Evolutionary conservation across 2,888 invertebrate genomes (phyloP).

Genomic region (Schizotus pectinicornis): DNA sequence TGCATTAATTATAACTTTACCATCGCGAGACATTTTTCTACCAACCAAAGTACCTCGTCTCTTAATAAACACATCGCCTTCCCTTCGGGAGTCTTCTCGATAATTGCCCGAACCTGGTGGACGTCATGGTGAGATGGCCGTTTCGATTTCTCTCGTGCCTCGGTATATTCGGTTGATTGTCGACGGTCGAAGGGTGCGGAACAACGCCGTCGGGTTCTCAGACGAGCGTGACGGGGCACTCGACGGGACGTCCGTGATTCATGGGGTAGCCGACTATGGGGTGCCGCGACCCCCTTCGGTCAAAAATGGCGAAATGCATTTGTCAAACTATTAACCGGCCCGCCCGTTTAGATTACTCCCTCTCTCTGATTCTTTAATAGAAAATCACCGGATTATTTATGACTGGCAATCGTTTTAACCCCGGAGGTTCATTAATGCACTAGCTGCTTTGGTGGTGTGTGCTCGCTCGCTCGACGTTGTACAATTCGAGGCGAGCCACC

Average conservation of each 20-base stretch:
- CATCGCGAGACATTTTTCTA: too few species aligned
- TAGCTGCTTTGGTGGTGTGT: too few species aligned
- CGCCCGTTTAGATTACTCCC: conserved; percentile 20
- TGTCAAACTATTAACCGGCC: conserved; percentile 43
- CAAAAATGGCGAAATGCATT: conserved; percentile 44
- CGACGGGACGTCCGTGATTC: conserved; percentile 31
- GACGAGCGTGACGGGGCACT: conserved; percentile 27
- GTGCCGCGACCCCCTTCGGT: conserved; percentile 35
- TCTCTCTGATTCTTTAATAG: conserved; percentile 20
- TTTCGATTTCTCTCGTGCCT: too few species aligned
- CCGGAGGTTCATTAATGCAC: too few species aligned
- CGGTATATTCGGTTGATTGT: too few species aligned
- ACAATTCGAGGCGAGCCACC: too few species aligned
- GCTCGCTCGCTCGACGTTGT: too few species aligned
- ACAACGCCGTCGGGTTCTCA: conserved; percentile 1
- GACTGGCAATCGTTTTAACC: conserved; percentile 2
- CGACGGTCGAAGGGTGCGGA: not conserved
- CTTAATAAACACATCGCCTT: too few species aligned
- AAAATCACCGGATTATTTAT: conserved; percentile 23
- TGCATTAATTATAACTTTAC: too few species aligned
- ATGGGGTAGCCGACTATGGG: conserved; percentile 21
- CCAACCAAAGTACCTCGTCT: too few species aligned
- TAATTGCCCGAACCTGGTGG: too few species aligned
- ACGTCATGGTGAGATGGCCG: not conserved
- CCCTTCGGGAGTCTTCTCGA: not conserved